A percentile compares a stretch with the other conserved stretches of the same genome.
phyloP scores from a whole-genome alignment of 2,888 invertebrate genomes.

The Panopea generosa region DNA sequence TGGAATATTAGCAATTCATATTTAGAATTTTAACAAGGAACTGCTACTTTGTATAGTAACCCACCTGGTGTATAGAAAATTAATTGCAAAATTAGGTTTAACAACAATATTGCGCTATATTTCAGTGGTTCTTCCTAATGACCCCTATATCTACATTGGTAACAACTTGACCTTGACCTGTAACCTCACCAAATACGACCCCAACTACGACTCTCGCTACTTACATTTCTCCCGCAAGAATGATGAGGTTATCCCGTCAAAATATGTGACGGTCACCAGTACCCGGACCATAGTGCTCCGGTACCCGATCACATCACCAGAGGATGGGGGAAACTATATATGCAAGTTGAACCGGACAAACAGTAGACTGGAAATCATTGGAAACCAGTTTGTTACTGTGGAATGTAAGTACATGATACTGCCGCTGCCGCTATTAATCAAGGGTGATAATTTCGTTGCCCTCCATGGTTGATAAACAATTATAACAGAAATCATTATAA shows the following conservation, averaged over 20 bases:
- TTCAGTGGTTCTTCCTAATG: conserved; percentile 69
- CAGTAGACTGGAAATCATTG: conserved; percentile 56
- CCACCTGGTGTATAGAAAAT: no score
- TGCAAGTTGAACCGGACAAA: conserved; percentile 67
- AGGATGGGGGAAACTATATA: conserved; percentile 70
- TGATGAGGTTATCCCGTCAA: conserved; percentile 60
- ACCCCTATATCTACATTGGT: conserved; percentile 73
- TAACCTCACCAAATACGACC: conserved; percentile 70
- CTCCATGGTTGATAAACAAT: no score
- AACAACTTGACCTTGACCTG: conserved; percentile 71
- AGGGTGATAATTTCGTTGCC: no score
- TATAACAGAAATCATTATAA: no score
- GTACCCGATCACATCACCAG: conserved; percentile 55
- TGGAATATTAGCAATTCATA: no score
- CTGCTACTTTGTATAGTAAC: no score
- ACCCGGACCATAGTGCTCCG: conserved; percentile 71
- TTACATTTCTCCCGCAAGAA: conserved; percentile 69
- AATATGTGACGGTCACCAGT: conserved; percentile 63
- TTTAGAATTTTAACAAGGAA: no score
- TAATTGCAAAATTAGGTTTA: background rate
- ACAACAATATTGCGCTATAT: conserved; percentile 23
- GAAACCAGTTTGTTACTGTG: conserved; percentile 68
- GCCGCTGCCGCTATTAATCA: no score
- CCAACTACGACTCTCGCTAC: conserved; percentile 65
- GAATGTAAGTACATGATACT: conserved; percentile 70